Conservation (phyloP, 2,113 vertebrate species). For the Probosciger aterrimus region DNA sequence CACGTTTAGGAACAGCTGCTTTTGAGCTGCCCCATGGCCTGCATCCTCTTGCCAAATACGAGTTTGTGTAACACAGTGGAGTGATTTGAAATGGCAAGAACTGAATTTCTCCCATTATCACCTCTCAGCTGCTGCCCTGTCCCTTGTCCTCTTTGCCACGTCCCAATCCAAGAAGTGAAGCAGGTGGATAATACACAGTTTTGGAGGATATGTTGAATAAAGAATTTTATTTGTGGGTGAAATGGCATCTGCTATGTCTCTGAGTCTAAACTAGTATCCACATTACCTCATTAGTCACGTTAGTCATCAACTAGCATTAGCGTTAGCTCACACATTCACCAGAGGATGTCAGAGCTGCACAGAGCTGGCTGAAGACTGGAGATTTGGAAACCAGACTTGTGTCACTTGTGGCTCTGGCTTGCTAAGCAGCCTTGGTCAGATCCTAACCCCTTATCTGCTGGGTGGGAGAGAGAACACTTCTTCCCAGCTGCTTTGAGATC, state of each 20-base stretch:
- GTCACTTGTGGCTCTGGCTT: not conserved
- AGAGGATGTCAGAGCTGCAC: not conserved
- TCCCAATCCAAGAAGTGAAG: not conserved
- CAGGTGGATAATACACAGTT: not conserved
- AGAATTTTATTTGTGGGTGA: not conserved
- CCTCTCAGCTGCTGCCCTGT: not conserved
- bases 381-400: not conserved
- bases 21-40: not conserved
- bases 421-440: not conserved
- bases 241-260: not conserved
- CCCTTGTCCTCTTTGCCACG: not conserved
- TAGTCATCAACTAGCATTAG: not conserved
- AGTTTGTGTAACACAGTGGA: rapidly evolving
- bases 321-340: not conserved
- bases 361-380: not conserved
- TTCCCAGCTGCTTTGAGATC: not conserved
- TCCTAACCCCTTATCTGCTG: not conserved
- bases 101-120: not conserved
- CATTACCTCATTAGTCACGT: not conserved
- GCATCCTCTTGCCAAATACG: rapidly evolving
- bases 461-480: not conserved
- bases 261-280: not conserved
- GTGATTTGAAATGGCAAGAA: not conserved
- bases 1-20: not conserved
- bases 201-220: not conserved